Evolutionary conservation across 2,113 vertebrate genomes (phyloP).

Genomic region (Aphyosemion australe): DNA sequence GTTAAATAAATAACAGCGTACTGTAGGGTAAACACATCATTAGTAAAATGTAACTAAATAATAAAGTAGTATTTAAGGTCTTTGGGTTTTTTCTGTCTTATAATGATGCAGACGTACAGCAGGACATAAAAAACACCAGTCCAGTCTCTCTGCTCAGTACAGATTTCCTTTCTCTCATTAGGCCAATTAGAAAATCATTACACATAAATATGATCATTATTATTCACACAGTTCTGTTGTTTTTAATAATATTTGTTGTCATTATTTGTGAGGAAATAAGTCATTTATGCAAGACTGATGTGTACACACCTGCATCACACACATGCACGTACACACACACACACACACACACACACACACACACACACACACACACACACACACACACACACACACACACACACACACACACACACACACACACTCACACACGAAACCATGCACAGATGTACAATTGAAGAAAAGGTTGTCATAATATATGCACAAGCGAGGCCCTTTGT

Average conservation of each 20-base stretch:
- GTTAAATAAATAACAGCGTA: no score
- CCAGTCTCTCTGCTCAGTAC: slow-evolving; percentile 25
- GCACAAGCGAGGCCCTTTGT: slow-evolving; percentile 66
- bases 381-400: no score
- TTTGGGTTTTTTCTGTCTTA: slow-evolving; percentile 18
- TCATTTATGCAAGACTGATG: slow-evolving; percentile 50
- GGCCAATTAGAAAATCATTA: slow-evolving; percentile 71
- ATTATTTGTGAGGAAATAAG: slow-evolving; percentile 20
- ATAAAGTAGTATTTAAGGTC: slow-evolving; percentile 25
- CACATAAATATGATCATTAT: slow-evolving; percentile 49
- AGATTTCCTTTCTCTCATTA: slow-evolving; percentile 65
- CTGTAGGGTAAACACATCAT: slow-evolving; percentile 37
- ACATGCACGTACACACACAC: slow-evolving; percentile 10
- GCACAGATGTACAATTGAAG: slow-evolving; percentile 55
- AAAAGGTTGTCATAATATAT: slow-evolving; percentile 73
- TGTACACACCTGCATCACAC: slow-evolving; percentile 53
- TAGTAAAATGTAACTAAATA: slow-evolving; percentile 30
- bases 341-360: slow-evolving; percentile 5
- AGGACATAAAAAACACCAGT: slow-evolving; percentile 33
- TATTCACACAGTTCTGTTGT: slow-evolving; percentile 16
- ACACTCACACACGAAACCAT: slow-evolving; percentile 35
- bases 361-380: no score
- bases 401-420: slow-evolving; percentile 28
- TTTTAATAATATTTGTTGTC: background rate
- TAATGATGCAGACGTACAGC: slow-evolving; percentile 40